Evolutionary conservation across 2,888 invertebrate genomes (phyloP).

Genomic region (Xestia xanthographa): DNA sequence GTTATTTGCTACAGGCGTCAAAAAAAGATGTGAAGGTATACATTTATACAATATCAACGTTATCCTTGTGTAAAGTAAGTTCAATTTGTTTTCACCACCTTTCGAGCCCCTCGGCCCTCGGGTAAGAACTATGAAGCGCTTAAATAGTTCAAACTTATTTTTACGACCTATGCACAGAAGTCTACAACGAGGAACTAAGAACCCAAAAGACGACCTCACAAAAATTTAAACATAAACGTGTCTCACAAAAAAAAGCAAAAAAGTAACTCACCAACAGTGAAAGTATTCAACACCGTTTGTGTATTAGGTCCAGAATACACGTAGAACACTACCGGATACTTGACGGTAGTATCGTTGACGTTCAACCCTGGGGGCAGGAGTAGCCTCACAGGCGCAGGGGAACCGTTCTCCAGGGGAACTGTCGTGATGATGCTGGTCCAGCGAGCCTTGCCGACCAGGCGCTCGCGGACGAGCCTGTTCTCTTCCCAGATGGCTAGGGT

Average conservation of each 20-base stretch:
- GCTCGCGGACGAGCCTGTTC: slow-evolving; percentile 89
- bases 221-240: background rate
- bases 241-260: background rate
- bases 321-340: slow-evolving; percentile 93
- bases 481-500: slow-evolving; percentile 89
- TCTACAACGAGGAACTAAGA: background rate
- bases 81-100: too few species aligned
- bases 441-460: slow-evolving; percentile 86
- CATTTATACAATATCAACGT: too few species aligned
- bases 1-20: too few species aligned
- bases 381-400: slow-evolving; percentile 91
- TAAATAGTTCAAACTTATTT: background rate
- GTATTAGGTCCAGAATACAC: slow-evolving; percentile 97
- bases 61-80: too few species aligned
- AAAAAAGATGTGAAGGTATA: too few species aligned
- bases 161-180: background rate
- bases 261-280: slow-evolving; percentile 88
- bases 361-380: slow-evolving; percentile 92
- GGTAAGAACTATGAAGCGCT: too few species aligned
- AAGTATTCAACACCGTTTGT: slow-evolving; percentile 93
- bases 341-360: slow-evolving; percentile 86
- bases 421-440: slow-evolving; percentile 90
- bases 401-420: slow-evolving; percentile 90
- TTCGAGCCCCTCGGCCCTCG: too few species aligned
- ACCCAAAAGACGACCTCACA: background rate